Evolutionary conservation across 2,113 vertebrate genomes (phyloP), one percentile per base, ranked within the genome.

Genomic region (Carassius gibelio): DNA sequence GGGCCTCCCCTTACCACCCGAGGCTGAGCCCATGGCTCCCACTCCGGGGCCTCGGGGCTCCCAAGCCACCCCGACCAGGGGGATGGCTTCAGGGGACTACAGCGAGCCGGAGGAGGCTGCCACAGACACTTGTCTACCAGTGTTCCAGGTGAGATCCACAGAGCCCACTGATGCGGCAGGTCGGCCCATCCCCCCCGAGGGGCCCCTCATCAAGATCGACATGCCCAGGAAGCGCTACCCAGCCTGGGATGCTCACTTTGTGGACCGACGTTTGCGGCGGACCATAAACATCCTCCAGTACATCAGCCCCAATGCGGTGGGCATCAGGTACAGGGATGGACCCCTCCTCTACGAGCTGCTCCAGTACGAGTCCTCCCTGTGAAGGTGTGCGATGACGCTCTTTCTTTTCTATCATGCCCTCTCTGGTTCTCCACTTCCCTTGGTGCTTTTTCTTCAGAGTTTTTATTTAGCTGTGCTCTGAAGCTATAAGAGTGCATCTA

Each of bases 281-380:
- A 99, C 98, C 96, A 97, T 99, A 95, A 99, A 99, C 93, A 97
- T 99, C 92, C 96, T 99, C 88, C 98, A 99, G 94, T 99, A 98
- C 85, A 94, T 99, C 92, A 99, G 97, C 90, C 98, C 98, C 86
- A 96, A 97, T 10, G 97, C 98, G 69, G 97, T 97, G 94, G 98
- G 98, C 93, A 99, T 99, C 96, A 98, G 98, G 92, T 99, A 99
- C 91, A 96, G 98, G 95, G 98, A 99, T 74, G 97, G 98, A 92
- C 97, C 98, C 50, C 97, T 99, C 90, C 96, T 99, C 88, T 99
- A 98, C 87, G 98, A 99, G 95, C 95, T 99, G 92, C 95, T 99
- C 92, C 98, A 99, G 96, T 99, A 99, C 52, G 98, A 99, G 94
- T 99, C 98, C 94, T 99, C 98, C 91, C 95, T 99, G 94, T 99